Base-by-base conservation (phyloP, 2,888 invertebrate species). In the Taenaris catops region DNA sequence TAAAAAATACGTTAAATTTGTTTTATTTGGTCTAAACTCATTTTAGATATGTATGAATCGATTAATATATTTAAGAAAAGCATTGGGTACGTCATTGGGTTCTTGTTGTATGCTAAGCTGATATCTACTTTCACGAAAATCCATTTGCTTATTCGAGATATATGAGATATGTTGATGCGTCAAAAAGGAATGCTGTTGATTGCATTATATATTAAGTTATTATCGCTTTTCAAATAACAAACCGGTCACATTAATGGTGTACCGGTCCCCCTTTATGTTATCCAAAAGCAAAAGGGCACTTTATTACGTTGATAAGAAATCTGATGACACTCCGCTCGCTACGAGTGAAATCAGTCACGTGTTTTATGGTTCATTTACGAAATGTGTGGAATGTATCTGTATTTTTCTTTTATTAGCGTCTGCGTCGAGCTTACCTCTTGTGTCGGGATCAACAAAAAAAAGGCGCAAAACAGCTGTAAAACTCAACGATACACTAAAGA, bases 401-500 rank as follows among this genome's bases (percentile, higher is more conserved):
- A n/a, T 11, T 4, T 26, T 14, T 16, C 5, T 7, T 8, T 5
- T n/a, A 27, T 25, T 23, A 18, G 19, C 16, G 16, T 17, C 16
- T 14, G n/a, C 55, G 63, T 58, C 53, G 66, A 58, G 67, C 60
- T 65, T n/a, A 63, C 58, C 61, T 25, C 51, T 62, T 62, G 58
- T 63, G 58, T 63, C 57, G 71, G 76, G 69, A 65, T n/a, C n/a
- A n/a, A n/a, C n/a, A 65, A 57, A 56, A 70, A 61, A 63, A 56
- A 53, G 60, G 54, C 63, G 52, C 58, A 57, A 62, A 63, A n/a
- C 64, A 66, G 66, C 62, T 73, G 81, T 83, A 83, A 84, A 76
- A 80, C 76, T 79, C 84, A 83, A 83, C 78, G 84, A 80, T 81
- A 79, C 67, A 63, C 60, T 63, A 68, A 69, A 63, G 10, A 34